A percentile compares a stretch with the other conserved stretches of the same genome.
Evolutionary conservation across 2,797 vertebrate genomes (phyloP).

Genomic region (Coccyzus lansbergi): DNA sequence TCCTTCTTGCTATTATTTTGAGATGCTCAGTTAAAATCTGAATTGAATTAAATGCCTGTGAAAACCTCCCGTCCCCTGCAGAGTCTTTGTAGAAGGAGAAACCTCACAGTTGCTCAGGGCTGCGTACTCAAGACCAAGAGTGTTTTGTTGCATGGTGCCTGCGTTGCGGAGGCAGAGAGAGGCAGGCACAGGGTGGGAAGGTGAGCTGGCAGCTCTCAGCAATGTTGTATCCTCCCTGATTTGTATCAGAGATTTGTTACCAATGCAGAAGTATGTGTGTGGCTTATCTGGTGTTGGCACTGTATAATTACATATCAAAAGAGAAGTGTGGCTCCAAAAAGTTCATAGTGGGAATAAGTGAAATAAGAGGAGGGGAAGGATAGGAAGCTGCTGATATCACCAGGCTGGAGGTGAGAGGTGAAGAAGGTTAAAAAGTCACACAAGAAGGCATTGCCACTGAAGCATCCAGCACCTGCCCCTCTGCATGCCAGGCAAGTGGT

Average conservation of each 20-base stretch:
- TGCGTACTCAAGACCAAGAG: rapidly evolving
- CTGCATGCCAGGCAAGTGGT: not conserved
- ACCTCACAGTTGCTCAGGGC: not conserved
- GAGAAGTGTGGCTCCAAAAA: not conserved
- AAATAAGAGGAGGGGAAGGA: not conserved
- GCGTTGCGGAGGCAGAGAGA: not conserved
- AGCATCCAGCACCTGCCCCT: not conserved
- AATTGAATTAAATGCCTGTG: not conserved
- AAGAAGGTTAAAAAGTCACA: not conserved
- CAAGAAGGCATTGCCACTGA: not conserved
- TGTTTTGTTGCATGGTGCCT: rapidly evolving
- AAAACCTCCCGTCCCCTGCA: not conserved
- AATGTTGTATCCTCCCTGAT: rapidly evolving
- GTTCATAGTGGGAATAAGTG: not conserved
- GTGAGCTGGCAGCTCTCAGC: not conserved
- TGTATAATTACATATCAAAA: not conserved
- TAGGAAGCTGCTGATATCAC: not conserved
- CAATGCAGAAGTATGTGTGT: rapidly evolving
- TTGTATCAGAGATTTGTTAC: not conserved
- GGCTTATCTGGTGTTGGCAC: rapidly evolving
- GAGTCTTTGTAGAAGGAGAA: not conserved
- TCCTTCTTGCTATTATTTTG: not conserved
- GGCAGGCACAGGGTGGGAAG: rapidly evolving
- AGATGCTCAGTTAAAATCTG: not conserved
- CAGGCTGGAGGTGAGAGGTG: not conserved